phyloP scores from a whole-genome alignment of 2,797 vertebrate genomes.

The Cossypha caffra region DNA sequence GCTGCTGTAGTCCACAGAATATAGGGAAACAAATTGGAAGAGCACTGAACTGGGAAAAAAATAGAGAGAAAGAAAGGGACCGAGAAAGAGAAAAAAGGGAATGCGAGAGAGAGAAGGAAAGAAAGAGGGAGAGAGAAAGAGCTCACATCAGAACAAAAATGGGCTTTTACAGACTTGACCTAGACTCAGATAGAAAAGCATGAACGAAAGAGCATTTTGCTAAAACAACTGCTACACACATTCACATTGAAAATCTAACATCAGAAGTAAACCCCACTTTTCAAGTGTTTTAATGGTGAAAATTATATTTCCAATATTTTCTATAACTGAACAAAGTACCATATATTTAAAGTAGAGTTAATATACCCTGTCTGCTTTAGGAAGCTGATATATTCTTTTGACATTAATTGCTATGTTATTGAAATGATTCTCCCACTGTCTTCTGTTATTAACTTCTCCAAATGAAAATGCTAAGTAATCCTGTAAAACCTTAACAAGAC shows the following conservation, averaged over 20 bases:
- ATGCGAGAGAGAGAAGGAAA: fast-evolving
- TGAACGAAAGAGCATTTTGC: neutral
- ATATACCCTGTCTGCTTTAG: neutral
- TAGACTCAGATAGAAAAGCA: neutral
- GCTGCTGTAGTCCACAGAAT: neutral
- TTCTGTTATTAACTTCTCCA: neutral
- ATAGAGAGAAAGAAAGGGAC: neutral
- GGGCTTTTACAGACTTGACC: neutral
- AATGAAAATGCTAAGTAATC: neutral
- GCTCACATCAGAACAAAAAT: neutral
- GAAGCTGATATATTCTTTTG: neutral
- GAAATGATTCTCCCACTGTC: neutral
- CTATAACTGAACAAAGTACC: neutral
- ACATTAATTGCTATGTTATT: neutral
- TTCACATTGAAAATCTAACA: neutral
- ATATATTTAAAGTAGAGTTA: neutral
- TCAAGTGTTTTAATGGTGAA: neutral
- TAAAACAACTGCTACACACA: neutral
- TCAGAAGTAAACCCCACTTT: neutral
- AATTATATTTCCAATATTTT: neutral
- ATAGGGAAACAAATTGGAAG: neutral
- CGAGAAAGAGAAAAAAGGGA: fast-evolving
- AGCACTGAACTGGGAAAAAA: neutral
- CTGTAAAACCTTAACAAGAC: neutral
- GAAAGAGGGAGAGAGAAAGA: neutral